Conservation (phyloP, 2,888 invertebrate genomes). For the Aleiodes testaceus region DNA sequence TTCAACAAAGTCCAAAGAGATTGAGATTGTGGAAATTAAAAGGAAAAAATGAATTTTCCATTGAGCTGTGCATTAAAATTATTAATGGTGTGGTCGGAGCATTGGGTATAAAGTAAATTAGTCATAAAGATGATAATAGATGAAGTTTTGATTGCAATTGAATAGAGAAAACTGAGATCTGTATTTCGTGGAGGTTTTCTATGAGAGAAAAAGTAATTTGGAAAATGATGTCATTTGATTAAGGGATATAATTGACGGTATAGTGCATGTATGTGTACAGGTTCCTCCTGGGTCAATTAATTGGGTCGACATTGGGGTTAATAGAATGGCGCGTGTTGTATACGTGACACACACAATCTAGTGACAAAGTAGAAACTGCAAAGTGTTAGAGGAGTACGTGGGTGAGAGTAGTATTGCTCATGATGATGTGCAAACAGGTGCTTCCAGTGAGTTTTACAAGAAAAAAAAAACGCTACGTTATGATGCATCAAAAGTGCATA, state of each 20-base stretch:
- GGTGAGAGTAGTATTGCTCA: background rate
- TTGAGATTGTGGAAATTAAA: slow-evolving; percentile 14
- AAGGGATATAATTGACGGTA: too few relatives aligned
- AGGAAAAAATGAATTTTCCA: slow-evolving; percentile 15
- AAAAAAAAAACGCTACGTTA: too few relatives aligned
- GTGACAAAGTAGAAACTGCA: slow-evolving; percentile 13
- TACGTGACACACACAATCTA: slow-evolving; percentile 21
- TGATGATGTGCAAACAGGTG: background rate
- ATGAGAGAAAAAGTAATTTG: too few relatives aligned
- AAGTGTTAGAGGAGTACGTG: background rate
- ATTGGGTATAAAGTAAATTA: slow-evolving; percentile 4
- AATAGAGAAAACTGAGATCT: background rate
- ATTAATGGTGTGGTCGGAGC: slow-evolving; percentile 5
- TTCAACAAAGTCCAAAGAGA: too few relatives aligned
- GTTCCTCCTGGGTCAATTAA: slow-evolving; percentile 13
- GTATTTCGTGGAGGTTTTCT: too few relatives aligned
- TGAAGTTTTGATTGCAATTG: background rate
- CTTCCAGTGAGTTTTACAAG: background rate
- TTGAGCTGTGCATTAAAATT: background rate
- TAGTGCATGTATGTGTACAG: background rate
- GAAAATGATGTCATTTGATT: too few relatives aligned
- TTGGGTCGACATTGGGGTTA: slow-evolving; percentile 20
- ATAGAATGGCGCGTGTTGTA: slow-evolving; percentile 40
- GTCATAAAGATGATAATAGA: background rate
- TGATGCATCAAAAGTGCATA: too few relatives aligned